These are phyloP conservation scores for Muscicapa comitata DNA, from an alignment of 2,797 vertebrate genomes.

Conservation along the genomic window DNA sequence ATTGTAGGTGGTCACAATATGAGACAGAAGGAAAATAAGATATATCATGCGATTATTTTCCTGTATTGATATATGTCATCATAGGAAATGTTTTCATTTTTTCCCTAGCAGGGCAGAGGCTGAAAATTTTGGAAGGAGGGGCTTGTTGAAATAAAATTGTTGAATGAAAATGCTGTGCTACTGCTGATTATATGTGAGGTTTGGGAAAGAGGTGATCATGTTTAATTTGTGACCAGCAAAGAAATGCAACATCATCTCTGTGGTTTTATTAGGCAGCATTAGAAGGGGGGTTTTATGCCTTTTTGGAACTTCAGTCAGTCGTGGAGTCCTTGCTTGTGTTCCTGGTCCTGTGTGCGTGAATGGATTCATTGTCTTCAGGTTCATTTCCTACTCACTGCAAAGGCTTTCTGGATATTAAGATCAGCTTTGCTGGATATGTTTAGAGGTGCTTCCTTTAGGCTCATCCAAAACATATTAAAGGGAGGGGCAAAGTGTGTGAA, in stretches of 20 bases:
- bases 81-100: not conserved
- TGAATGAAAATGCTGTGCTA: not conserved
- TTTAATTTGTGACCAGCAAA: not conserved
- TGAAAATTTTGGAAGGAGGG: not conserved
- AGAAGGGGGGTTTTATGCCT: not conserved
- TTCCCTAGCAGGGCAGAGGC: not conserved
- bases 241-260: not conserved
- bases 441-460: not conserved
- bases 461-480: not conserved
- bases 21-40: not conserved
- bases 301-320: not conserved
- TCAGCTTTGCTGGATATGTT: not conserved
- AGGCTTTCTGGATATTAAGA: not conserved
- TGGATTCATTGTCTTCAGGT: not conserved
- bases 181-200: not conserved
- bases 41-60: not conserved
- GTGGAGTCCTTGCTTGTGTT: not conserved
- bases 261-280: not conserved
- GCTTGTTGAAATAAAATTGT: not conserved
- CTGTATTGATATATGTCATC: not conserved
- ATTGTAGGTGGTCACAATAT: not conserved
- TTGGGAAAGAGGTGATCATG: not conserved
- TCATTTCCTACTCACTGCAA: not conserved
- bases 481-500: not conserved
- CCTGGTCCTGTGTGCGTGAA: not conserved